phyloP scores from a whole-genome alignment of 1,140 invertebrate species.

The Drosophila athabasca region DNA sequence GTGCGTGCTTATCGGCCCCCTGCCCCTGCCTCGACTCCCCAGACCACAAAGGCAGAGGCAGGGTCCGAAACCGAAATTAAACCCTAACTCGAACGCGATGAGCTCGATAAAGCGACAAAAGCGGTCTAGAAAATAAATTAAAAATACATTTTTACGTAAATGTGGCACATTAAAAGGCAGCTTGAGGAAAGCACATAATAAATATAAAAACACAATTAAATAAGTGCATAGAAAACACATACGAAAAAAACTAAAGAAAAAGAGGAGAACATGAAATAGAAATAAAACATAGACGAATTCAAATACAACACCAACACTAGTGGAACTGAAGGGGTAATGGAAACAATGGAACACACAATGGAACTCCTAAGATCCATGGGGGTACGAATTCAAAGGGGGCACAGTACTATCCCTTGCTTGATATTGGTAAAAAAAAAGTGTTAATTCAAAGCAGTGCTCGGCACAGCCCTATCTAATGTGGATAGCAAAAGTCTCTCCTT shows the following conservation, averaged over 20 bases:
- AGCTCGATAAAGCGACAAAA: constrained; percentile 72
- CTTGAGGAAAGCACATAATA: constrained; percentile 70
- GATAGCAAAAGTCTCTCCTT: no score
- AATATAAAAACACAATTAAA: constrained; percentile 79
- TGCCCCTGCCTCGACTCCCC: constrained; percentile 29
- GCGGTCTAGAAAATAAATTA: constrained; percentile 75
- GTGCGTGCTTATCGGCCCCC: constrained; percentile 68
- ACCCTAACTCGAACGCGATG: constrained; percentile 54
- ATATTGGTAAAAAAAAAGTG: no score
- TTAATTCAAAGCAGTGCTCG: no score
- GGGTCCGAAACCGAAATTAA: constrained; percentile 5
- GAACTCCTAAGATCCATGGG: no score
- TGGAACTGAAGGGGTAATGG: constrained; percentile 21
- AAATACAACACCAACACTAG: constrained; percentile 63
- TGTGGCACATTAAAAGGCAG: constrained; percentile 72
- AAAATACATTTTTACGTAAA: constrained; percentile 80
- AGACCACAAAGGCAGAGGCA: not conserved
- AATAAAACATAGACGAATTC: constrained; percentile 62
- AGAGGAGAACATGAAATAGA: constrained; percentile 21
- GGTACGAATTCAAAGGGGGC: no score
- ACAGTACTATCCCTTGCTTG: no score
- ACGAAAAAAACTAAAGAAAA: constrained; percentile 25
- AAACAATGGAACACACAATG: no score
- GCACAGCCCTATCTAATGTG: no score
- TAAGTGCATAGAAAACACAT: constrained; percentile 74